Conservation (phyloP, 2,797 vertebrate genomes). For the Prionace glauca region DNA sequence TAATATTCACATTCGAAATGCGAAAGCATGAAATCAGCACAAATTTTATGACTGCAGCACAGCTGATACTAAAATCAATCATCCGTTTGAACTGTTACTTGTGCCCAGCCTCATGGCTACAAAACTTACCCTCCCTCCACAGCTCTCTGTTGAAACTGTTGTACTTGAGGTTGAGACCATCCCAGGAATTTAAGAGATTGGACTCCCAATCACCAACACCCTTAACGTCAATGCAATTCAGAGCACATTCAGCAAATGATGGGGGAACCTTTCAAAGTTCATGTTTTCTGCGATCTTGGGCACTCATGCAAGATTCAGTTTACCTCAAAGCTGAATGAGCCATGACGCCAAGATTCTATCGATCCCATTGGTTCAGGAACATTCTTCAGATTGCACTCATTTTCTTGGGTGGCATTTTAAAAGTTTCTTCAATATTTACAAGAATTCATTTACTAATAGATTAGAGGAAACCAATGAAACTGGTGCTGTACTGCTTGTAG, state of each 20-base stretch:
- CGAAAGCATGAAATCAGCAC: neutral
- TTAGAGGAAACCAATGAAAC: neutral
- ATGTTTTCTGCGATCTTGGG: neutral
- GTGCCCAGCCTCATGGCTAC: neutral
- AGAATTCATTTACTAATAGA: neutral
- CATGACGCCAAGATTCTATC: neutral
- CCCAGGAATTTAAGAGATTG: neutral
- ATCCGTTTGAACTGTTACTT: neutral
- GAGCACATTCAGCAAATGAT: neutral
- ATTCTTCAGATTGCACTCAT: neutral
- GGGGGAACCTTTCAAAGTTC: neutral
- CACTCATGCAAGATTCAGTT: neutral
- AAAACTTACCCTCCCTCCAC: neutral
- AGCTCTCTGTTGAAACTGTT: neutral
- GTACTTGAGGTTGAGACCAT: neutral
- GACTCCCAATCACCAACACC: neutral
- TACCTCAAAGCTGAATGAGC: neutral
- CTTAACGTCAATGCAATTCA: neutral
- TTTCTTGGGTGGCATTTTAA: neutral
- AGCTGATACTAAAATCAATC: neutral
- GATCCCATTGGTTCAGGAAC: neutral
- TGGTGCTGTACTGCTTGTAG: neutral
- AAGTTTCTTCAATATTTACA: neutral
- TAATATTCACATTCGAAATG: neutral
- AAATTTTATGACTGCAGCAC: neutral